Percentiles rank a stretch among this genome's conserved stretches.
phyloP scores from a whole-genome alignment of 2,888 invertebrate genomes.

The Nipponacmea schrenckii region DNA sequence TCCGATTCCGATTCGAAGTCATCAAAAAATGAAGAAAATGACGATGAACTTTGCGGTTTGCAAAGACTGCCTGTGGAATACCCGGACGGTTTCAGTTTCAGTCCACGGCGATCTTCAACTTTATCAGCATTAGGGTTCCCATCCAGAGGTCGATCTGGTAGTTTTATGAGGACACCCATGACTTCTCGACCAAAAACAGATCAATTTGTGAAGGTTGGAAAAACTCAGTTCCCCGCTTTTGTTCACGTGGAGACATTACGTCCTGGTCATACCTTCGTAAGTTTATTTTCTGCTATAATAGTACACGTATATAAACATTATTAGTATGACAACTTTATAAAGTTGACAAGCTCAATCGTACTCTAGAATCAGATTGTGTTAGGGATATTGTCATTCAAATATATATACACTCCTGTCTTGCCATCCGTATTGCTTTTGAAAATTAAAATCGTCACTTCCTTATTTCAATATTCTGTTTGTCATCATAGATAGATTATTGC shows the following conservation, averaged over 20 bases:
- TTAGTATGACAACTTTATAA: no score
- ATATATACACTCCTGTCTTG: no score
- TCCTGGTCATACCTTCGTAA: conserved; percentile 61
- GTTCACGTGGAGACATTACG: conserved; percentile 63
- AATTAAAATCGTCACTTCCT: no score
- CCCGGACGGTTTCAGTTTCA: neutral
- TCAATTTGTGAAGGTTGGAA: conserved; percentile 1
- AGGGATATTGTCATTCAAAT: no score
- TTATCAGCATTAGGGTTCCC: neutral
- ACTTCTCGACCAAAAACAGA: neutral
- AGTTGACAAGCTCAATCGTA: no score
- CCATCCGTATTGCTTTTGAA: no score
- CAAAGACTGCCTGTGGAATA: neutral
- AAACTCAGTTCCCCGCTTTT: conserved; percentile 51
- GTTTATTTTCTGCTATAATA: no score
- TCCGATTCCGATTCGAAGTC: conserved; percentile 3
- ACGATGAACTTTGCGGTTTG: neutral
- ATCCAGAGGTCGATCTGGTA: conserved; percentile 20
- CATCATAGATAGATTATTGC: no score
- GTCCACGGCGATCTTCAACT: neutral
- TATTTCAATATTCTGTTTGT: no score
- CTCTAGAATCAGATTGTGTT: no score
- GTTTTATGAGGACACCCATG: conserved; percentile 25
- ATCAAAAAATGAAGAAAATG: conserved; percentile 2
- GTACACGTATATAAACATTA: no score